These are phyloP conservation scores for Anguilla anguilla DNA, from an alignment of 2,797 vertebrate species.

Conservation along the genomic window DNA sequence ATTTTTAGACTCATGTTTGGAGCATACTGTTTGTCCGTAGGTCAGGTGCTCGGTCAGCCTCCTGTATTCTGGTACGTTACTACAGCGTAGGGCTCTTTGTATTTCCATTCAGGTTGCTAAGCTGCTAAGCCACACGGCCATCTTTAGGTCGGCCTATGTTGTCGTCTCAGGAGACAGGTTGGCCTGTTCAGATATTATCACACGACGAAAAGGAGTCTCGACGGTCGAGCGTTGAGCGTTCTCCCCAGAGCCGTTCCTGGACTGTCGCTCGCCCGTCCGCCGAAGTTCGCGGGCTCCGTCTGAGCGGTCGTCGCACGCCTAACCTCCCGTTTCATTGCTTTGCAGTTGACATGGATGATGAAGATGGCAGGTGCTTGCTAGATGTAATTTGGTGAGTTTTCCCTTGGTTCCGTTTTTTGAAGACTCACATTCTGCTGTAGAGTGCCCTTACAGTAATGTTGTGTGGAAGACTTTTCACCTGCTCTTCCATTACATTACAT, in stretches of 20 bases:
- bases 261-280: background rate
- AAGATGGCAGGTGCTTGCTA: constrained; percentile 98
- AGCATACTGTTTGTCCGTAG: background rate
- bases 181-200: background rate
- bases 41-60: background rate
- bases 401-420: background rate
- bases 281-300: background rate
- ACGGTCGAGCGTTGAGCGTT: background rate
- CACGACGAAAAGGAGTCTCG: background rate
- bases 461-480: background rate
- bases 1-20: background rate
- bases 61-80: background rate
- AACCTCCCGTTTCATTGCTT: constrained; percentile 26
- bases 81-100: background rate
- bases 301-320: background rate
- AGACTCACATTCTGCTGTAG: background rate
- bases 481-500: too few species aligned
- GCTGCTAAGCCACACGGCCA: background rate
- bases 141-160: background rate
- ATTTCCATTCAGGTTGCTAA: background rate
- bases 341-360: constrained; percentile 99
- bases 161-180: background rate
- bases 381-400: constrained; percentile 96
- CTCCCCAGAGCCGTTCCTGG: background rate
- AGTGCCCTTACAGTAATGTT: background rate